phyloP scores from a whole-genome alignment of 2,888 invertebrate genomes.

The Selenia dentaria region DNA sequence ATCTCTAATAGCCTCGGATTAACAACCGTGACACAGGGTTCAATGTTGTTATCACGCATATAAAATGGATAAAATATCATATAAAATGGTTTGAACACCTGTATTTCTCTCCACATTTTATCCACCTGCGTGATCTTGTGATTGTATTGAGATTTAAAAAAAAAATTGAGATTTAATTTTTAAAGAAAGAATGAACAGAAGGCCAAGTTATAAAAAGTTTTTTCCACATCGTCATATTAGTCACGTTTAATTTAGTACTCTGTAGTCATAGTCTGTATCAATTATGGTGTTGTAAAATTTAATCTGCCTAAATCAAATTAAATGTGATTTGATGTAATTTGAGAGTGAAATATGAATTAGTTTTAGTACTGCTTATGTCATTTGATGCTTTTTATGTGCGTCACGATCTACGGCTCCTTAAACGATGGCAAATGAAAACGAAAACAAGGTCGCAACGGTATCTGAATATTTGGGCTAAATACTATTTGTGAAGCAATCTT shows the following conservation, averaged over 20 bases:
- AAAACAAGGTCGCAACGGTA: conserved; percentile 79
- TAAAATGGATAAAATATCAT: too few species aligned
- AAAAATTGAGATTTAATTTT: too few species aligned
- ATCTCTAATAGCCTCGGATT: too few species aligned
- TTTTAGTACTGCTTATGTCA: conserved; percentile 51
- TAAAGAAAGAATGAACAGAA: too few species aligned
- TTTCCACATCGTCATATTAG: conserved; percentile 1
- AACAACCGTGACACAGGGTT: too few species aligned
- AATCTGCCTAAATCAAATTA: conserved; percentile 28
- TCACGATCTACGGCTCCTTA: conserved; percentile 42
- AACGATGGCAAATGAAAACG: conserved; percentile 65
- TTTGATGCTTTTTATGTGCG: conserved; percentile 49
- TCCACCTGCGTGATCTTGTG: too few species aligned
- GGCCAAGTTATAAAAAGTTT: too few species aligned
- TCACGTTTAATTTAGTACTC: conserved; percentile 32
- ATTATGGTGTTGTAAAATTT: conserved; percentile 25
- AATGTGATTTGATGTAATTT: conserved; percentile 22
- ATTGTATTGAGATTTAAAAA: too few species aligned
- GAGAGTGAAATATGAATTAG: conserved; percentile 12
- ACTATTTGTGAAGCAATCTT: conserved; percentile 41
- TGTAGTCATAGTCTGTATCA: conserved; percentile 19
- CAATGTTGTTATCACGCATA: too few species aligned
- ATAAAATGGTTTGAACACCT: too few species aligned
- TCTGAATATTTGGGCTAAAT: conserved; percentile 64
- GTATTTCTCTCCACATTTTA: too few species aligned